Base-by-base conservation (phyloP, 2,888 invertebrate species). In the Aleiodes leptofemur region DNA sequence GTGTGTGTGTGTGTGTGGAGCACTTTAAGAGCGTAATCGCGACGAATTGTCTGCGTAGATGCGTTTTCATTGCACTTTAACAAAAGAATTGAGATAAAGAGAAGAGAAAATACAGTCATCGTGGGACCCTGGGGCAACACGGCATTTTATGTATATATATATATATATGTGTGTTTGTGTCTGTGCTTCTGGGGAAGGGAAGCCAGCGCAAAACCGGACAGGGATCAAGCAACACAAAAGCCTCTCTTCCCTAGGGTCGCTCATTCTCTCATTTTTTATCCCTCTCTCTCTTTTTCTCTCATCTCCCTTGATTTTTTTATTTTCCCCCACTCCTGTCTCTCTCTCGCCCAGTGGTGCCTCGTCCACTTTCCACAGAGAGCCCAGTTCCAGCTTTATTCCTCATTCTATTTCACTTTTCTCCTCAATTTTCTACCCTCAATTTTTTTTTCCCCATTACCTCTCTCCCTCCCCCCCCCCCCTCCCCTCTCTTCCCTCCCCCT, bases 171-270 rank as follows among this genome's bases (percentile, higher is more conserved):
- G 23, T 23, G 23, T 23, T 2, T 23, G 23, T 23, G 23, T 23
- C 23, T 23, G 74, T 43, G 66, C 61, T 76, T 80, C 79, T 72
- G 72, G 69, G 76, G 76, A 68, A 71, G 76, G 71, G 70, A 76
- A 76, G 57, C 56, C 68, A 51, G 43, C 48, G 61, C 31, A 72
- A 59, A 72, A 76, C 56, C 66, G 75, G 72, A 72, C 71, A 72
- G 77, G 75, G 78, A 77, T 76, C 77, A 72, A 74, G 77, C 83
- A 85, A 85, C 85, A 85, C 85, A 85, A 85, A 85, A 86, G 84
- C 81, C 43, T 66, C 66, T 66, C 59, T 69, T 59, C 72, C 51
- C 61, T 43, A 9, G 43, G 43, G 43, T 43, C 43, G 43, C 43
- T 43, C 43, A 66, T 43, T 43, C 43, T 73, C 69, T 72, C 70